Percentiles rank a stretch among this genome's conserved stretches.
phyloP scores from a whole-genome alignment of 2,797 vertebrate genomes.

The Hipposideros larvatus region DNA sequence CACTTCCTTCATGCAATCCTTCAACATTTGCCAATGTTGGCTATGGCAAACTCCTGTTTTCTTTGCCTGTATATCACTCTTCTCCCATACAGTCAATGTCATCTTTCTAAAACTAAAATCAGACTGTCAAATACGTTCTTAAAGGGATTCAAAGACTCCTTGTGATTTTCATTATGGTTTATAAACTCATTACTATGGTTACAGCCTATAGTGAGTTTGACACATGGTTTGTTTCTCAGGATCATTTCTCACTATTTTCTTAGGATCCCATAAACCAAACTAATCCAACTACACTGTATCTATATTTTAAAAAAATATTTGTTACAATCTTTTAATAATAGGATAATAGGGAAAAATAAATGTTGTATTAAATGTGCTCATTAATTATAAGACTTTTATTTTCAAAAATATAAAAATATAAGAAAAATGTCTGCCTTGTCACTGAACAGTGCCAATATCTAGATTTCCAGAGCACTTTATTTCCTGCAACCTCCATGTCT shows the following conservation, averaged over 20 bases:
- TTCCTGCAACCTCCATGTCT: neutral
- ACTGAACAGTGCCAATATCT: neutral
- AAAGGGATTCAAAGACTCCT: neutral
- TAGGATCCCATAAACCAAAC: neutral
- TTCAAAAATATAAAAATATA: neutral
- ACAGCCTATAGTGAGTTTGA: neutral
- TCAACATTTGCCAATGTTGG: neutral
- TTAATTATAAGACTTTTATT: neutral
- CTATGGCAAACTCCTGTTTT: neutral
- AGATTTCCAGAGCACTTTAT: neutral
- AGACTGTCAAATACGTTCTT: neutral
- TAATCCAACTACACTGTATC: neutral
- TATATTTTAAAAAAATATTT: neutral
- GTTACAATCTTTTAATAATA: neutral
- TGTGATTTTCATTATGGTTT: neutral
- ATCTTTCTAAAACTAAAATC: conserved; percentile 23
- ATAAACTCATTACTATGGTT: neutral
- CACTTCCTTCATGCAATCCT: neutral
- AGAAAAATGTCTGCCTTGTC: neutral
- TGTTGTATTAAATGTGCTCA: neutral
- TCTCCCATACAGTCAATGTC: neutral
- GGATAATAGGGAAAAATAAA: neutral
- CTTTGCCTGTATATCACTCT: neutral
- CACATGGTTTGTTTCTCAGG: neutral
- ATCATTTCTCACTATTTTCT: neutral